These are phyloP conservation scores for Ornithoptera priamus DNA, from an alignment of 2,888 invertebrate species.

Conservation along the genomic window DNA sequence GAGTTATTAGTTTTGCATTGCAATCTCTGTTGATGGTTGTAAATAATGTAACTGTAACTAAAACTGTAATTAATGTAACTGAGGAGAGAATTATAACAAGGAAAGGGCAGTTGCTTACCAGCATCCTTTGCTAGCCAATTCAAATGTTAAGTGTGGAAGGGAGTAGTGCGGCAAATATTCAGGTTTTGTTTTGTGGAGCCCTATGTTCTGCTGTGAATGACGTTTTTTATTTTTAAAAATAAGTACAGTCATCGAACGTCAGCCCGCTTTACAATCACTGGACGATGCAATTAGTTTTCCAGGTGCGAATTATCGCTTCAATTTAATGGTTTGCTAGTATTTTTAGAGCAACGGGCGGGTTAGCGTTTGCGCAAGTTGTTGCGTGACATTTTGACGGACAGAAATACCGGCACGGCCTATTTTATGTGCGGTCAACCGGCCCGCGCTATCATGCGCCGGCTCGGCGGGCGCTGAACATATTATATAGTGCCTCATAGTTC, in stretches of 20 bases:
- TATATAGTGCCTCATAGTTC: constrained; percentile 3
- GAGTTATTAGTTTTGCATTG: too few species aligned
- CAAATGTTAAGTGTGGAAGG: too few species aligned
- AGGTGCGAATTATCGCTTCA: constrained; percentile 27
- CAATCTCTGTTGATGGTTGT: too few species aligned
- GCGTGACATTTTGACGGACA: constrained; percentile 73
- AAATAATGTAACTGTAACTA: too few species aligned
- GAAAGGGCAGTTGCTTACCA: too few species aligned
- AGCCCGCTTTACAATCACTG: constrained; percentile 4
- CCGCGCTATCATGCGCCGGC: constrained; percentile 21
- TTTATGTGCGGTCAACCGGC: constrained; percentile 31
- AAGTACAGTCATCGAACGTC: constrained; percentile 27
- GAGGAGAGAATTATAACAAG: too few species aligned
- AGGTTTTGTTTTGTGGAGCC: too few species aligned
- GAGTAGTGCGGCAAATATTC: too few species aligned
- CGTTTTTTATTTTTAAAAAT: too few species aligned
- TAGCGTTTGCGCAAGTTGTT: constrained; percentile 62
- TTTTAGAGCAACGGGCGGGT: constrained; percentile 47
- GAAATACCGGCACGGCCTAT: constrained; percentile 64
- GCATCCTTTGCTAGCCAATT: too few species aligned
- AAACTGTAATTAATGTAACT: too few species aligned
- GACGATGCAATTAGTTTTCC: constrained; percentile 18
- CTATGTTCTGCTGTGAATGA: too few species aligned
- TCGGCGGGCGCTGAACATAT: not conserved
- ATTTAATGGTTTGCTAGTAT: constrained; percentile 40